Evolutionary conservation across 2,113 vertebrate species (phyloP).

Genomic region (Lonchura striata): DNA sequence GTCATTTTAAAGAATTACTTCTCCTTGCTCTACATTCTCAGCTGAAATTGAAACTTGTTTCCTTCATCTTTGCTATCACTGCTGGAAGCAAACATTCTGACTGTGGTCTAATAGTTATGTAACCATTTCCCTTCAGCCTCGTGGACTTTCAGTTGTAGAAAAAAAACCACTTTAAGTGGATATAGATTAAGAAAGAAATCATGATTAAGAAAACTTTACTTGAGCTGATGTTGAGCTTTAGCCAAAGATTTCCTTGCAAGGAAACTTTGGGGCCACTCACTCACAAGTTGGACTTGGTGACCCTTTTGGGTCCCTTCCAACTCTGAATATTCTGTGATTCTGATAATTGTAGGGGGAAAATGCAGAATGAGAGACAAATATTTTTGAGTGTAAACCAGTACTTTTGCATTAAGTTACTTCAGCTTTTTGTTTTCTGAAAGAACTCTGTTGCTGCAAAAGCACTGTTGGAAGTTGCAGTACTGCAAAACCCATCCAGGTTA

Average conservation of each 20-base stretch:
- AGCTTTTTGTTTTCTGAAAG: neutral
- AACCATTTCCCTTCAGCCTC: neutral
- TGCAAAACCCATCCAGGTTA: neutral
- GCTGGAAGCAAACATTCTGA: neutral
- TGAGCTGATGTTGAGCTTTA: neutral
- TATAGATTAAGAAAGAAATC: neutral
- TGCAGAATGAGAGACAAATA: neutral
- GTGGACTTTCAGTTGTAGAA: neutral
- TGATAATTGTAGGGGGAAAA: neutral
- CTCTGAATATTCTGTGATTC: neutral
- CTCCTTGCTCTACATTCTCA: neutral
- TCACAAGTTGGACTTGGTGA: accelerated
- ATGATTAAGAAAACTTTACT: neutral
- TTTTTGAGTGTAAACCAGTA: neutral
- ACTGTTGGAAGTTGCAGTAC: neutral
- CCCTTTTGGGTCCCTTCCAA: neutral
- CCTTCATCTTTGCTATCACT: neutral
- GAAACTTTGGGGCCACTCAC: neutral
- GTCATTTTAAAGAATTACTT: neutral
- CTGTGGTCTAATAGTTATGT: neutral
- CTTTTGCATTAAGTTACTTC: neutral
- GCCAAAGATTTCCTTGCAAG: neutral
- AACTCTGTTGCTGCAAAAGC: neutral
- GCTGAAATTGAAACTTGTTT: neutral
- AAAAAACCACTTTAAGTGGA: neutral